A percentile compares a stretch with the other conserved stretches of the same genome.
phyloP scores from a whole-genome alignment of 2,888 invertebrate species.

The Lysandra bellargus region DNA sequence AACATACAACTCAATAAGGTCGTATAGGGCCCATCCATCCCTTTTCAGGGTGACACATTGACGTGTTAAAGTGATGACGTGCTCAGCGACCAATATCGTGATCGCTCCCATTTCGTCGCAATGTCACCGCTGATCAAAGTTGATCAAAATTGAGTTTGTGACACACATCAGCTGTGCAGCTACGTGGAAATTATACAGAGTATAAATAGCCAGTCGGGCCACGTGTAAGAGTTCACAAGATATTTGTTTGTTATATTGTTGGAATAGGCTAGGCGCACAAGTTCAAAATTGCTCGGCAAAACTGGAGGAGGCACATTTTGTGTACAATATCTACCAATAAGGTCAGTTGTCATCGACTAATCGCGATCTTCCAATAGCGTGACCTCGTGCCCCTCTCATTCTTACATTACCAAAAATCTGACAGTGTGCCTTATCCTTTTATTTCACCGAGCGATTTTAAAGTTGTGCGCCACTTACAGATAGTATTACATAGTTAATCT shows the following conservation, averaged over 20 bases:
- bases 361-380: no score
- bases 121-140: constrained; percentile 24
- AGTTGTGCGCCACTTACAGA: no score
- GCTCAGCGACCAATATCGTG: constrained; percentile 17
- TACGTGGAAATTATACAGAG: neutral
- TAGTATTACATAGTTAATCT: no score
- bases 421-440: no score
- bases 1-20: constrained; percentile 8
- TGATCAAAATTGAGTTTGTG: constrained; percentile 19
- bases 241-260: neutral
- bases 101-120: neutral
- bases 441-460: no score
- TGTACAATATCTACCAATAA: no score
- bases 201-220: neutral
- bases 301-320: no score
- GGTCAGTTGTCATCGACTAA: no score
- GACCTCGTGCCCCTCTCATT: no score
- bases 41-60: constrained; percentile 25
- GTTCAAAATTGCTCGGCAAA: no score
- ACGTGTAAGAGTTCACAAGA: neutral
- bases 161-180: neutral
- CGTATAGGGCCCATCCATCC: neutral
- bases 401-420: no score
- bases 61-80: constrained; percentile 25
- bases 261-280: neutral